These are phyloP conservation scores for Meda fulgida DNA, from an alignment of 2,797 vertebrate species.

Conservation along the genomic window DNA sequence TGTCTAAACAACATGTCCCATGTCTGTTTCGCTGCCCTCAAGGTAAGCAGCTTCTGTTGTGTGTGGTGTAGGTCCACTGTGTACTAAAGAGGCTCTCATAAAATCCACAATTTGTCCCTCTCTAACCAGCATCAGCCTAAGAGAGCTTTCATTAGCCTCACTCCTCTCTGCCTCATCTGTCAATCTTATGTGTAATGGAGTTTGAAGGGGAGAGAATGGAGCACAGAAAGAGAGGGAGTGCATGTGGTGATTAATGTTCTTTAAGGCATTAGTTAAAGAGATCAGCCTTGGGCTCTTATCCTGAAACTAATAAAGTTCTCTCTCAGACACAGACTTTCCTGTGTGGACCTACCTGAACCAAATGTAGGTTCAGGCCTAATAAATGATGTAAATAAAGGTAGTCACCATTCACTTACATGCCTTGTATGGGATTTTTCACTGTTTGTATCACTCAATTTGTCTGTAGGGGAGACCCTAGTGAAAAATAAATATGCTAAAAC, in stretches of 20 bases:
- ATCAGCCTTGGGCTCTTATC: conserved; percentile 53
- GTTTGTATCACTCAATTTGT: too few species aligned
- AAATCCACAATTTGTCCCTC: conserved; percentile 33
- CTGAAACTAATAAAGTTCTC: conserved; percentile 59
- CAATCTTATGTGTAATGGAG: conserved; percentile 58
- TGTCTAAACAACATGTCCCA: conserved; percentile 44
- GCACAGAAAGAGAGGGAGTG: background rate
- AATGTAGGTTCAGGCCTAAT: too few species aligned
- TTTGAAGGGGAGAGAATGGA: conserved; percentile 48
- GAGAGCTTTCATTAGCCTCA: conserved; percentile 54
- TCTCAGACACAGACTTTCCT: conserved; percentile 36
- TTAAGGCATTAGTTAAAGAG: conserved; percentile 52
- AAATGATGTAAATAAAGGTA: conserved; percentile 2
- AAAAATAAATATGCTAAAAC: too few species aligned
- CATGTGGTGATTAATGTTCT: conserved; percentile 55
- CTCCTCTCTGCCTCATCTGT: conserved; percentile 53
- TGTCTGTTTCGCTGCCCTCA: conserved; percentile 47
- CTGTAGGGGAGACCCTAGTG: too few species aligned
- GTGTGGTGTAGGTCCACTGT: conserved; percentile 47
- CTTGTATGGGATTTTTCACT: background rate
- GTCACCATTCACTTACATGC: background rate
- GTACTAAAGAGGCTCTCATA: conserved; percentile 47
- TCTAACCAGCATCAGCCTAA: conserved; percentile 53
- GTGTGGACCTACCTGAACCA: background rate
- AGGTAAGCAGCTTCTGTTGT: conserved; percentile 35